Base-by-base conservation (phyloP, 1,140 invertebrate species). In the Zaprionus lachaisei region DNA sequence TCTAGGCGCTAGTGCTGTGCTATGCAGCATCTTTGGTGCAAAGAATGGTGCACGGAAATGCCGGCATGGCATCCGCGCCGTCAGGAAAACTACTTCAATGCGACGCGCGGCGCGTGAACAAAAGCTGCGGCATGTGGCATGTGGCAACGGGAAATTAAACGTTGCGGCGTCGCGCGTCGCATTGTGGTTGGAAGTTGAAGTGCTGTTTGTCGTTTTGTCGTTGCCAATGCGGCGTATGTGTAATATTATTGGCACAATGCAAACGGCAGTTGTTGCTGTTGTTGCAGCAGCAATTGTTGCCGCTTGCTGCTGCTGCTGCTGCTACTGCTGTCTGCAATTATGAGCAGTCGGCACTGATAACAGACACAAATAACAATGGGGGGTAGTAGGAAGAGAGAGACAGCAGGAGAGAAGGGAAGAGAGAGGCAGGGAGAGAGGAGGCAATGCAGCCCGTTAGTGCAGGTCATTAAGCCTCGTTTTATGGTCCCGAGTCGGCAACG, bases 381-480 rank as follows among this genome's bases (percentile, higher is more conserved):
- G 31, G 31, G 31, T 31, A 31, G 31, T 31, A 31, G 31, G 2
- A 31, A 31, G 31, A 34, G 31, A 31, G 7, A 9, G 31, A 34
- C 20, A 20, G 20, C 20, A 20, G 20, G 9, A 31, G 31, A 11
- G 9, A 11, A 1, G 17, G 12, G 2, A 7, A 6, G 9, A 15
- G 20, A 26, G 20, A 2, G 47, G 17, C 11, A 2, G 7, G 6
- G n/a, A 11, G 9, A 11, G n/a, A 9, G 41, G 41, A 2, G 7
- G n/a, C 20, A 22, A 22, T 6, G 1, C 20, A 14, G 72, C 60
- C 67, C 22, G 47, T 54, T 58, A 60, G 79, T 83, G 80, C 83
- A 82, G 81, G 85, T 82, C 86, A 90, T 90, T 90, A 90, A 90
- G 85, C 58, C 71, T 56, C 76, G 70, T 68, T 90, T 90, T 85